phyloP scores from a whole-genome alignment of 2,113 vertebrate genomes.

The Equus quagga region DNA sequence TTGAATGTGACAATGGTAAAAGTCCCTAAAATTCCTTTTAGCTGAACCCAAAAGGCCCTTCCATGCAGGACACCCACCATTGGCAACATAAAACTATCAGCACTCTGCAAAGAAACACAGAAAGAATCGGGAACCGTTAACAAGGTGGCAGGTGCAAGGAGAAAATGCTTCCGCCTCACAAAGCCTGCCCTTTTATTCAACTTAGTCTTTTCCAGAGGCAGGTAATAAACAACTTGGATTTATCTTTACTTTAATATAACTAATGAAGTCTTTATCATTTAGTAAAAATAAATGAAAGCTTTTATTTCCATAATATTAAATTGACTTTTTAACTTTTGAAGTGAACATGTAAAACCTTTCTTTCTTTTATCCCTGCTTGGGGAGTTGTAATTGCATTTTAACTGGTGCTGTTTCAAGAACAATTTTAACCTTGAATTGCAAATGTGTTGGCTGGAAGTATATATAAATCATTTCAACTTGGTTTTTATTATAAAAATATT shows the following conservation, averaged over 20 bases:
- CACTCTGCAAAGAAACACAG: not conserved
- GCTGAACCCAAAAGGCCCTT: not conserved
- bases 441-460: conserved; percentile 82
- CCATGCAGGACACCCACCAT: rapidly evolving
- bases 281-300: conserved; percentile 75
- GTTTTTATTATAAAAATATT: conserved; percentile 87
- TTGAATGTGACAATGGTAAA: rapidly evolving
- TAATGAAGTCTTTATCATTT: conserved; percentile 75
- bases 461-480: conserved; percentile 86
- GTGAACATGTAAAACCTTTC: conserved; percentile 85
- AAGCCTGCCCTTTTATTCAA: rapidly evolving
- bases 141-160: not conserved
- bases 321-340: conserved; percentile 86
- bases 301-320: conserved; percentile 83
- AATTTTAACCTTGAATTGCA: conserved; percentile 87
- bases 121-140: not conserved
- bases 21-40: not conserved
- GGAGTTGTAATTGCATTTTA: conserved; percentile 87
- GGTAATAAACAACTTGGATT: not conserved
- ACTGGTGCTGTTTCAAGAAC: conserved; percentile 85
- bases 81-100: not conserved
- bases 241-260: conserved; percentile 51
- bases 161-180: not conserved
- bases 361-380: conserved; percentile 84
- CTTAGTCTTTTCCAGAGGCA: not conserved